Evolutionary conservation across 2,888 invertebrate species (phyloP).

Genomic region (Oxyteleia sp.): DNA sequence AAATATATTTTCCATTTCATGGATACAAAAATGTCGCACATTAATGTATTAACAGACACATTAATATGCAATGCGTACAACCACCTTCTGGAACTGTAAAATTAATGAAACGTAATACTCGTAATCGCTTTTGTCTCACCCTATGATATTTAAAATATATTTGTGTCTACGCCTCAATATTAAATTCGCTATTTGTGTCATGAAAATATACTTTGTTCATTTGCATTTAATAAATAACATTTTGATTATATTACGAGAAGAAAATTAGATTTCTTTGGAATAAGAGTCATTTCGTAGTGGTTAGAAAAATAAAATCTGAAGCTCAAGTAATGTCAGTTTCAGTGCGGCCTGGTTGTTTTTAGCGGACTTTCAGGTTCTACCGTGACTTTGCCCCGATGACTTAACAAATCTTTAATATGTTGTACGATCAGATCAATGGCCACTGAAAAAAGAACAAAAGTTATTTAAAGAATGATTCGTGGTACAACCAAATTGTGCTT

Average conservation of each 20-base stretch:
- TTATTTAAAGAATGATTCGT: too few relatives aligned
- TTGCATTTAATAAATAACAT: slow-evolving; percentile 49
- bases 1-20: neutral
- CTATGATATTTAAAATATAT: slow-evolving; percentile 50
- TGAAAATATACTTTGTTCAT: slow-evolving; percentile 70
- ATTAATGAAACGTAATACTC: neutral
- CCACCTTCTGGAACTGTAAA: neutral
- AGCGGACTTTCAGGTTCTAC: slow-evolving; percentile 82
- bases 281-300: slow-evolving; percentile 28
- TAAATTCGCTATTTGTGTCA: slow-evolving; percentile 50
- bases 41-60: too few relatives aligned
- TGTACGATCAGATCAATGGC: slow-evolving; percentile 99
- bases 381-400: slow-evolving; percentile 88
- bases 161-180: slow-evolving; percentile 2
- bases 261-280: slow-evolving; percentile 58
- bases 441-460: slow-evolving; percentile 90
- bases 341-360: slow-evolving; percentile 85
- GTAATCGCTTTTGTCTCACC: neutral
- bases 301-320: slow-evolving; percentile 49
- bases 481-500: too few relatives aligned
- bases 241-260: slow-evolving; percentile 64
- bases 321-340: slow-evolving; percentile 58
- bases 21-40: too few relatives aligned
- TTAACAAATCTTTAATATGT: slow-evolving; percentile 97
- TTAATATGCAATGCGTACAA: too few relatives aligned